phyloP scores from a whole-genome alignment of 2,888 invertebrate genomes.

The Drosophila recens region DNA sequence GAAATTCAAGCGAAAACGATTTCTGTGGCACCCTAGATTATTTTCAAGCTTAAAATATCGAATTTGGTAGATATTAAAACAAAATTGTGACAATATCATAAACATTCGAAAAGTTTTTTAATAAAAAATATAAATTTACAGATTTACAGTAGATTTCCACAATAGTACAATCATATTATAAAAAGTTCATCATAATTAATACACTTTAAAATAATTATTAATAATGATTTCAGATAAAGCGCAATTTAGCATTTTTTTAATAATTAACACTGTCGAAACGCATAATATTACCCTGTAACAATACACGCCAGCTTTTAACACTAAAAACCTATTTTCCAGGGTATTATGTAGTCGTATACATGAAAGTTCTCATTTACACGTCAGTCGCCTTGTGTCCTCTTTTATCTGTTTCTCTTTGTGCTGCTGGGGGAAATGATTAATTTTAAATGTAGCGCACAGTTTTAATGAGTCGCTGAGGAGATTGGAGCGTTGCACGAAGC shows the following conservation, averaged over 20 bases:
- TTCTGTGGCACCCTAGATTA: no score
- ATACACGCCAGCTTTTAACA: background rate
- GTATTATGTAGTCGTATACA: background rate
- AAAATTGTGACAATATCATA: background rate
- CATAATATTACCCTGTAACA: background rate
- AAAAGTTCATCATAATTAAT: no score
- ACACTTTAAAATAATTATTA: background rate
- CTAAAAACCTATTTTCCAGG: background rate
- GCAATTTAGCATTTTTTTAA: no score
- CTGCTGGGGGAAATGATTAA: constrained; percentile 58
- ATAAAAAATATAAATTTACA: background rate
- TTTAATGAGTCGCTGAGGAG: constrained; percentile 69
- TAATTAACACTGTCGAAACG: no score
- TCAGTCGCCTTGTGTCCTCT: constrained; percentile 5
- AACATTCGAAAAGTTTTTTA: background rate
- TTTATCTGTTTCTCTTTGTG: constrained; percentile 28
- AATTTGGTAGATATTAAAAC: background rate
- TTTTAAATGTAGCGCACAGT: constrained; percentile 69
- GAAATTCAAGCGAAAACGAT: no score
- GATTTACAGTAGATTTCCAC: background rate
- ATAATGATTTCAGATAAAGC: background rate
- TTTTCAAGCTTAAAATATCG: background rate
- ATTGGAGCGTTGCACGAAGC: constrained; percentile 25
- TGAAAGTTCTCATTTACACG: constrained; percentile 9
- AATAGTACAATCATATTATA: no score